Base-by-base conservation (phyloP, 2,888 invertebrate genomes). In the Chaitophorus viminalis region DNA sequence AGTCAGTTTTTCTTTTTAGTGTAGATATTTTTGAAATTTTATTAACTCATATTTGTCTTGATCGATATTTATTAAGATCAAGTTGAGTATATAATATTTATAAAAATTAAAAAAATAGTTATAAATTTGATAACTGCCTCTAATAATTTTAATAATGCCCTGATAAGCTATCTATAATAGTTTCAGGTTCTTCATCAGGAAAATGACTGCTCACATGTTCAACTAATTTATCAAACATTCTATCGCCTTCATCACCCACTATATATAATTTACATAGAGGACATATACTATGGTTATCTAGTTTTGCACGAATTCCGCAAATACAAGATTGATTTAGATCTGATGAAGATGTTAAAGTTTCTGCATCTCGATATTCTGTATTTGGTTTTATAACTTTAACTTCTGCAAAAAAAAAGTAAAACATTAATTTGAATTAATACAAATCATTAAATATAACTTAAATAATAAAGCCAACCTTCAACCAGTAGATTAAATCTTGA, bases 121-220 rank as follows among this genome's bases (percentile, higher is more conserved):
- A 70, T 54, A 78, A 21, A 70, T 54, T 70, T 68, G n/a, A 46
- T 33, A n/a, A 60, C 36, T 74, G n/a, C 5, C n/a, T 25, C 21
- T 1, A 52, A 78, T 17, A 18, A 11, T 77, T 78, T 87, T 74
- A 87, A 72, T 74, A 87, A 39, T 87, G 86, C 46, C 60, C 88
- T 25, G 89, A 89, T 75, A 86, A 77, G 81, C 89, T 87, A 87
- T 87, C 86, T 54, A 82, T 82, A 78, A 79, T 89, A 77, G 86
- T 89, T 85, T 89, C 86, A 60, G 79, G 70, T 79, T 87, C 88
- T 84, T 84, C 85, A 5, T 54, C 83, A 88, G 93, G 92, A 91
- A 96, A 96, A 92, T 96, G 96, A 90, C 93, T 93, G 91, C 96
- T 94, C 52, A 96, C 96, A 91, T 96, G 96, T 88, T 94, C 92